Conservation (phyloP, 2,888 invertebrate genomes). For the Mimumesa dahlbomi region DNA sequence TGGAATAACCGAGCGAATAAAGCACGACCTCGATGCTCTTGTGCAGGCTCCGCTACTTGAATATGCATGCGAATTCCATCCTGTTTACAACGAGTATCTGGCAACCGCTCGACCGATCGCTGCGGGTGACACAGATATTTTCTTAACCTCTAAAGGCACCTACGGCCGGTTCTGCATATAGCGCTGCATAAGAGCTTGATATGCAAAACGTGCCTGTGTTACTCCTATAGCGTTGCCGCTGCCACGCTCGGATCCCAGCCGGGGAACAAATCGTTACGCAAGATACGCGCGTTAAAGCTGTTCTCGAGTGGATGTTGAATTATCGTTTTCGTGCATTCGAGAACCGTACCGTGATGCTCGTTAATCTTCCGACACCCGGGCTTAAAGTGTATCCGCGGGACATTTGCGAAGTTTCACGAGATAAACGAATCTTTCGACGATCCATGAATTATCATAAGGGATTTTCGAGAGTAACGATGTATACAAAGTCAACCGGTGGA, state of each 20-base stretch:
- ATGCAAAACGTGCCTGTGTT: conserved; percentile 16
- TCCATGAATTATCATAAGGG: too few species aligned
- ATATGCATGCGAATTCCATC: conserved; percentile 76
- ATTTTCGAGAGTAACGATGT: too few species aligned
- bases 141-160: conserved; percentile 64
- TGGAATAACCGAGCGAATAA: conserved; percentile 27
- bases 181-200: conserved; percentile 15
- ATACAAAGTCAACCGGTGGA: too few species aligned
- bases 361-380: too few species aligned
- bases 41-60: conserved; percentile 66
- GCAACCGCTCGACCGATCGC: conserved; percentile 58
- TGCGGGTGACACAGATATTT: conserved; percentile 71
- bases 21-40: conserved; percentile 56
- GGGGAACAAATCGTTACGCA: conserved; percentile 34
- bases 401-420: too few species aligned
- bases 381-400: too few species aligned
- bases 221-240: conserved; percentile 2
- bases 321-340: too few species aligned
- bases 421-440: too few species aligned
- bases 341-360: too few species aligned
- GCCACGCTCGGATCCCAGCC: conserved; percentile 3
- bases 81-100: conserved; percentile 73
- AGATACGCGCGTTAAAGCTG: conserved; percentile 14
- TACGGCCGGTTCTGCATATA: conserved; percentile 30
- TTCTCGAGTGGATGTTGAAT: not conserved